These are phyloP conservation scores for Porites lutea DNA, from an alignment of 64 coral and sea anemone species.

Conservation along the genomic window DNA sequence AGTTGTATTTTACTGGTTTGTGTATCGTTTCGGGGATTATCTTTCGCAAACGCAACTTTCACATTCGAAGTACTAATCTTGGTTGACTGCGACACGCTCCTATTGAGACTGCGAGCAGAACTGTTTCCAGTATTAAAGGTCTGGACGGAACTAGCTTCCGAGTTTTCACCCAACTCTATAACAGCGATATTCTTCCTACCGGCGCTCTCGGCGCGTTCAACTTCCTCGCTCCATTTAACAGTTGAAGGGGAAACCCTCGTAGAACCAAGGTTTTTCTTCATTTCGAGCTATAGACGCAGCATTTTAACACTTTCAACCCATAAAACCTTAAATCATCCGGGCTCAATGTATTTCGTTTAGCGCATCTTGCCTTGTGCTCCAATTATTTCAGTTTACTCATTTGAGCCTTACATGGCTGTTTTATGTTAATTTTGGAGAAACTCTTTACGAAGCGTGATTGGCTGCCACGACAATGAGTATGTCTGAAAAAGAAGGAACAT, in stretches of 20 bases:
- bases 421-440: slow-evolving; percentile 27
- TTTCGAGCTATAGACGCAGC: background rate
- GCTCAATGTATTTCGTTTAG: background rate
- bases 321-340: background rate
- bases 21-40: slow-evolving; percentile 51
- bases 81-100: slow-evolving; percentile 41
- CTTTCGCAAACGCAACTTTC: slow-evolving; percentile 81
- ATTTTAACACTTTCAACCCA: background rate
- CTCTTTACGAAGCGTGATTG: background rate
- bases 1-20: slow-evolving; percentile 36
- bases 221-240: slow-evolving; percentile 22
- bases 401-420: background rate
- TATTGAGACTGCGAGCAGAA: background rate
- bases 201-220: background rate
- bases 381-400: slow-evolving; percentile 27
- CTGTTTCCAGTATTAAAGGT: background rate
- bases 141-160: background rate
- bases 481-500: background rate
- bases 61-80: slow-evolving; percentile 93
- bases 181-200: background rate
- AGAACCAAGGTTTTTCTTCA: slow-evolving; percentile 2
- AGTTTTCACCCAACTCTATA: background rate
- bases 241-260: slow-evolving; percentile 9
- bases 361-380: slow-evolving; percentile 8
- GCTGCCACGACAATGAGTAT: background rate